Base-by-base conservation (phyloP, 2,888 invertebrate genomes). In the Caenorhabditis sp. region DNA sequence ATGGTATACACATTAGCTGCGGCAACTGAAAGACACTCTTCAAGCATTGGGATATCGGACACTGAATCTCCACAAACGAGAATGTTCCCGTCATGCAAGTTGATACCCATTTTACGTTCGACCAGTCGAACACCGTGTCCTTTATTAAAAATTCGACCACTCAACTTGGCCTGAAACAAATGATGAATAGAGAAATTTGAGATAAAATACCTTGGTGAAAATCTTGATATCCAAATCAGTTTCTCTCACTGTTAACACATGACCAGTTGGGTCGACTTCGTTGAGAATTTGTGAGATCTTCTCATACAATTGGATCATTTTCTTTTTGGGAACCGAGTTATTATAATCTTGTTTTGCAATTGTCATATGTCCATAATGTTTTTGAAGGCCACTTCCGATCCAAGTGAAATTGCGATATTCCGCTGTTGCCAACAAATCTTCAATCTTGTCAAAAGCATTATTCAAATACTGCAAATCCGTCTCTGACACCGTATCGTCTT, bases 321-420 rank as follows among this genome's bases (percentile, higher is more conserved):
- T 71, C 12, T 64, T 36, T n/a, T 36, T 53, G 26, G 81, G 76
- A n/a, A 84, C 75, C 1, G 81, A 76, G 23, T 74, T 62, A 54
- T 81, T 76, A n/a, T 71, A 69, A 65, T 84, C 83, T 66, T 84
- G 84, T 55, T 76, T 69, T 8, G 84, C 82, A 43, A 84, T 79
- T 0, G 84, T 84, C 43, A 84, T 82, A 37, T 83, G 83, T 5
- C 84, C 84, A 62, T 76, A 84, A 66, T 84, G 84, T 58, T 82
- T 81, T 58, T 84, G 84, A n/a, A 84, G 76, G 6, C 84, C 84
- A 65, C 79, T 79, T 57, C 84, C 84, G 37, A 84, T 81, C 84
- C 84, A 84, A 10, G 79, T 81, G 64, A 83, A 81, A 57, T 75
- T 78, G 1, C 78, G 74, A 66, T 68, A 83, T 31, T 76, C 73